A percentile compares a stretch with the other conserved stretches of the same genome.
phyloP scores from a whole-genome alignment of 2,797 vertebrate genomes.

The Simalia tracyae region DNA sequence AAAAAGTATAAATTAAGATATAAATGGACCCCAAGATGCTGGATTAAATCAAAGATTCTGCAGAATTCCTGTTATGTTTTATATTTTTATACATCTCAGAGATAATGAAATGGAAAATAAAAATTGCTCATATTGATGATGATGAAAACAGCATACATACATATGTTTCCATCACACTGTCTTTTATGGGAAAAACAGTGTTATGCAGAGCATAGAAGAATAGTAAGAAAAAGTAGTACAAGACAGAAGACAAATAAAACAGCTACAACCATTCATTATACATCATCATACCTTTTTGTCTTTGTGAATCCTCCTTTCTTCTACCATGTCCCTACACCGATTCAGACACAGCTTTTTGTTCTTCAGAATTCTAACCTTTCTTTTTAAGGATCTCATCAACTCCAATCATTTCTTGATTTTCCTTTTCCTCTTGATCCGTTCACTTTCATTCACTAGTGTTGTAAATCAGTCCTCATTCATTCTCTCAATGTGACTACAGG shows the following conservation, averaged over 20 bases:
- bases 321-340: too few relatives aligned
- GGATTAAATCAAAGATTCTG: neutral
- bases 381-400: too few relatives aligned
- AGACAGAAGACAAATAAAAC: neutral
- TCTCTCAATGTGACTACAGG: neutral
- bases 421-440: neutral
- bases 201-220: neutral
- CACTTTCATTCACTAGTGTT: neutral
- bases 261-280: neutral
- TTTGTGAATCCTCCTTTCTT: neutral
- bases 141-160: neutral
- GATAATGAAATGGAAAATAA: neutral
- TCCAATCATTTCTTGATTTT: too few relatives aligned
- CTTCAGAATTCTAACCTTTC: too few relatives aligned
- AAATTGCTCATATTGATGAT: neutral
- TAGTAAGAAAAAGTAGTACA: neutral
- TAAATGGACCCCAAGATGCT: neutral
- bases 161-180: neutral
- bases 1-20: conserved; percentile 2
- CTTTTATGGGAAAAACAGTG: neutral
- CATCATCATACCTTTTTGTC: neutral
- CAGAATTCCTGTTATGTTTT: neutral
- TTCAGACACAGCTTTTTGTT: too few relatives aligned
- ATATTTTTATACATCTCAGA: neutral
- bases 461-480: neutral